A percentile compares a stretch with the other conserved stretches of the same genome.
These are phyloP conservation scores for Clarias magur DNA, from an alignment of 2,113 vertebrate genomes.

Conservation along the genomic window DNA sequence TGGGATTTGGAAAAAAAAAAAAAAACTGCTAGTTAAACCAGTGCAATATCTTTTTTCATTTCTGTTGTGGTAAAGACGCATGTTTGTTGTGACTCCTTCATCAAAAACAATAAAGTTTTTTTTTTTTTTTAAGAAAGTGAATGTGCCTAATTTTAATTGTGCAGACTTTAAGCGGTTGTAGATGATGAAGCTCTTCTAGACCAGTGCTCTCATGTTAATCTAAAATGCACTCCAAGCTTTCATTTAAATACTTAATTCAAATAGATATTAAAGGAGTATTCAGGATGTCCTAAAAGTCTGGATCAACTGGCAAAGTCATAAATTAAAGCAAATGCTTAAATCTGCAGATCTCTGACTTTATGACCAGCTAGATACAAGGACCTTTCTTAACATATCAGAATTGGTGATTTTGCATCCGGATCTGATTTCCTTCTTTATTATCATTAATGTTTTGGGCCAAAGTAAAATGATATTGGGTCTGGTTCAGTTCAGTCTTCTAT, in stretches of 20 bases:
- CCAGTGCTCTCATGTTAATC: not conserved
- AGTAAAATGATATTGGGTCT: no score
- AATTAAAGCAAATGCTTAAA: no score
- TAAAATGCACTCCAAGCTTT: not conserved
- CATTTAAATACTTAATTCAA: not conserved
- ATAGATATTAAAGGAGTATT: not conserved
- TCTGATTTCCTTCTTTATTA: no score
- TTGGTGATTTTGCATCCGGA: no score
- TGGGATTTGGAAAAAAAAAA: constrained; percentile 32
- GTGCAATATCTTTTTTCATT: constrained; percentile 78
- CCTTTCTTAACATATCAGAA: no score
- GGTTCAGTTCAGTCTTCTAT: no score
- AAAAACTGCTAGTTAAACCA: constrained; percentile 64
- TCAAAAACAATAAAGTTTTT: constrained; percentile 74
- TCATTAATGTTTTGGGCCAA: no score
- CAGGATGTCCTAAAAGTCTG: no score
- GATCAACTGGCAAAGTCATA: no score
- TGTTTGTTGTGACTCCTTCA: constrained; percentile 73
- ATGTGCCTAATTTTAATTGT: not conserved
- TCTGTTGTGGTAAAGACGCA: constrained; percentile 72
- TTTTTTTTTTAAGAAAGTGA: constrained; percentile 40
- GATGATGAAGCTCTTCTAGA: not conserved
- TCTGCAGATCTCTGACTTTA: no score
- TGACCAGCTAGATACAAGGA: no score
- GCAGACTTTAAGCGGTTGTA: not conserved